These are phyloP conservation scores for Larimichthys crocea DNA, from an alignment of 2,113 vertebrate species.

Conservation along the genomic window DNA sequence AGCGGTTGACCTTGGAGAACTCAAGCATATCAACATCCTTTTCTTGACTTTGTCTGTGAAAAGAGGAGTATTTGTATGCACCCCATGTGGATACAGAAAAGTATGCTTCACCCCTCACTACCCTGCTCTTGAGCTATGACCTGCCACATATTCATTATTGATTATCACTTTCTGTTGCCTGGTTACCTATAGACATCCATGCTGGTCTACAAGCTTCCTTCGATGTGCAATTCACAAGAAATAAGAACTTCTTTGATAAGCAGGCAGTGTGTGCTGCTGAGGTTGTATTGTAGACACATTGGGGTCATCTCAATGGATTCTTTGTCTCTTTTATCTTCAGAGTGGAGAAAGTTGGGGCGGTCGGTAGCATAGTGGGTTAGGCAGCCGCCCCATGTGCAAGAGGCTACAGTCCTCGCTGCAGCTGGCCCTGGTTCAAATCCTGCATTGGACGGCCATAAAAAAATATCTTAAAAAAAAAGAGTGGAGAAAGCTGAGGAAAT, in stretches of 20 bases:
- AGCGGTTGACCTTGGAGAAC: constrained; percentile 16
- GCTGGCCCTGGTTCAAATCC: too few relatives aligned
- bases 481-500: constrained; percentile 19
- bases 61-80: constrained; percentile 56
- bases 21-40: constrained; percentile 37
- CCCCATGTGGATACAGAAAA: constrained; percentile 41
- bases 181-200: constrained; percentile 57
- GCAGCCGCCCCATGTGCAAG: too few relatives aligned
- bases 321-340: constrained; percentile 41
- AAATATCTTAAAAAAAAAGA: too few relatives aligned
- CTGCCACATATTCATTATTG: constrained; percentile 76
- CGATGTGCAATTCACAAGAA: constrained; percentile 38
- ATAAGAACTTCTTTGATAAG: constrained; percentile 45
- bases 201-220: constrained; percentile 24
- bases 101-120: constrained; percentile 34
- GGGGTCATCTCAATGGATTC: constrained; percentile 37
- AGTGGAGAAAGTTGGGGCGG: constrained; percentile 15
- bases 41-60: constrained; percentile 47
- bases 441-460: too few relatives aligned
- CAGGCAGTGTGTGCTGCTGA: constrained; percentile 17
- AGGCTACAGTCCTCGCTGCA: too few relatives aligned
- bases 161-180: constrained; percentile 53
- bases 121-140: constrained; percentile 65
- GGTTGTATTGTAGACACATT: constrained; percentile 38
- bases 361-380: too few relatives aligned